Evolutionary conservation across 1,140 invertebrate species (phyloP), one percentile per base, ranked within the genome.

Genomic region (Bactericera cockerelli): DNA sequence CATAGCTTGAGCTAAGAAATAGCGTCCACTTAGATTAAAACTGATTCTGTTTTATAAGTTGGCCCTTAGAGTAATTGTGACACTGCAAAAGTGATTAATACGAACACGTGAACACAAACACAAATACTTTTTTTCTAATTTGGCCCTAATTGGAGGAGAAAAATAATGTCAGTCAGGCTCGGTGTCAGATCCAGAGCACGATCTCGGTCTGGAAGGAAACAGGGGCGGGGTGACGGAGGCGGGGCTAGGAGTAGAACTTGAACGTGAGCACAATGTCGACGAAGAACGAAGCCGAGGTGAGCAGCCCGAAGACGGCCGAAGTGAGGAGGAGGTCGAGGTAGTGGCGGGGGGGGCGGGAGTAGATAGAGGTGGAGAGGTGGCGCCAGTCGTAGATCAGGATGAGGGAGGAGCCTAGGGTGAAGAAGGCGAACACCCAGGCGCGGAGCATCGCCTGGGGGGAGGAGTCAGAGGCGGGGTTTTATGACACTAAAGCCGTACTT

Each of bases 321-420:
- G 75, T 74, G 63, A 78, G 75, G 65, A 81, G 67, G 75, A 81
- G 77, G 60, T 79, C 77, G 67, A 77, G 71, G 65, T 79, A 75
- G 63, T 76, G 72, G 60, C 79, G 77, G 56, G 77, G 75, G 2
- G 77, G 74, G 58, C 75, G 75, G 42, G 72, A 71, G 28, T 76
- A 72, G 60, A 75, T 72, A 62, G 75, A 75, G 49, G 70, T 67
- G 19, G 72, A 68, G 24, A 75, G 70, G 38, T 70, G 72, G 61
- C 68, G 71, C 75, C 76, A 78, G 72, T 78, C 79, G 63, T 79
- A 76, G 56, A 82, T 74, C 26, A 81, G 78, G 24, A 83, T 70
- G 33, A 73, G 77, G 13, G 76, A 81, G 0, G 81, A 77, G 42
- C 6, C 8, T 4, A 6, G 19, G 22, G 42, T 49, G 4, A 49